Base-by-base conservation (phyloP, 2,797 vertebrate genomes). In the Myotis vivesi region DNA sequence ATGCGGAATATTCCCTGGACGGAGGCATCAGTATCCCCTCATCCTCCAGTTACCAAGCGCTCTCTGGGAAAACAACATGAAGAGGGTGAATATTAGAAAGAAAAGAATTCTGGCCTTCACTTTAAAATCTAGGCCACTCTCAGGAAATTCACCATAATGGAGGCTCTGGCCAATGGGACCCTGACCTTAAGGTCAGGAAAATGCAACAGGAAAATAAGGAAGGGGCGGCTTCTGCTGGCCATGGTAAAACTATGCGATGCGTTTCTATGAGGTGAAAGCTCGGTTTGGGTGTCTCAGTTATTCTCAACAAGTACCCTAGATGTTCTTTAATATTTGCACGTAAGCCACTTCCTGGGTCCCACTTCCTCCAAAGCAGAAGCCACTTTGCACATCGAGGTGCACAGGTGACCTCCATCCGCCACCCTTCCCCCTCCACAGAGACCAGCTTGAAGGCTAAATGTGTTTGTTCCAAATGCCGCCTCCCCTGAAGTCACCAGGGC, bases 401-500 rank as follows among this genome's bases (percentile, higher is more conserved):
- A 57, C 51, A 90, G 71, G 90, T 84, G 90, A 94, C 86, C 64
- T 83, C 69, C 33, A 15, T 46, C 81, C 51, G n/a, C 86, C 33
- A 10, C 73, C 80, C 71, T 92, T 84, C 44, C 8, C 25, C 49
- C 25, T 33, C 77, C 55, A 76, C 20, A 49, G 71, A 95, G 82
- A 55, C 16, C 57, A 25, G 79, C 79, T 89, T 80, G 44, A 69
- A 96, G 86, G 62, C 72, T 88, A 69, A 83, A 59, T 73, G 75
- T 93, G 55, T 94, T 96, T 96, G 90, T 93, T 96, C 88, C 38
- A 93, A 94, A 82, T 19, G 75, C 92, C 25, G 72, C 77, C 64
- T 80, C 76, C 77, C 73, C 16, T 23, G 49, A 96, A 96, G 94
- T 95, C 90, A 86, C 92, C 86, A 79, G 96, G 92, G 86, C 82